A percentile compares a stretch with the other conserved stretches of the same genome.
Conservation (phyloP, 1,140 invertebrate species). For the Chrysopa pallens region DNA sequence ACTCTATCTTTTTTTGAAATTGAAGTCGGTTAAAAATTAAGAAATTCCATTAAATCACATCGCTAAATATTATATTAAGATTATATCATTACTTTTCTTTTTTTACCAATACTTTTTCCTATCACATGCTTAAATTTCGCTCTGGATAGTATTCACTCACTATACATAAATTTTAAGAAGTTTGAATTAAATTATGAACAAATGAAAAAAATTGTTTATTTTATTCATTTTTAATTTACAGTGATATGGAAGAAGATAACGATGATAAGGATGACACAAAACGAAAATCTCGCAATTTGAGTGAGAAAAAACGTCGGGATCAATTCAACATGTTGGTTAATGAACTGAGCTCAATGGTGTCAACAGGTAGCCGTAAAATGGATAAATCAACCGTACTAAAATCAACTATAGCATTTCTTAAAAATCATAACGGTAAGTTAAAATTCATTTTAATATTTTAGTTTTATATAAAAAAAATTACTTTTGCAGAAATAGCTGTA, state of each 20-base stretch:
- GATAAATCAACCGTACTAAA: slow-evolving; percentile 90
- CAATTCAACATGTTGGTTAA: slow-evolving; percentile 89
- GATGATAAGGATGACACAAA: slow-evolving; percentile 51
- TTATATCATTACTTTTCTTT: no score
- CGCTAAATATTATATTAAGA: no score
- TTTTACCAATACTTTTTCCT: no score
- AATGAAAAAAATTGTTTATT: not conserved
- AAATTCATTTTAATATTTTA: slow-evolving; percentile 2
- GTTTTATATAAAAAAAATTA: slow-evolving; percentile 3
- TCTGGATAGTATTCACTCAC: no score
- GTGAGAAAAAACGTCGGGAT: slow-evolving; percentile 86
- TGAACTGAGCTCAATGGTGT: slow-evolving; percentile 79
- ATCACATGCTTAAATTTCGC: no score
- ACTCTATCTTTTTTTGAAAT: no score
- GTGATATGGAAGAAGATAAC: slow-evolving; percentile 40
- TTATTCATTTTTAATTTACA: slow-evolving; percentile 10
- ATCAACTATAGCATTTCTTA: slow-evolving; percentile 83
- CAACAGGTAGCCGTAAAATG: slow-evolving; percentile 73
- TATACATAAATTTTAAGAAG: no score
- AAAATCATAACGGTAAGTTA: slow-evolving; percentile 73
- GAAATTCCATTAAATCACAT: no score
- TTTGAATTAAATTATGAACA: no score
- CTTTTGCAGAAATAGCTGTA: slow-evolving; percentile 56
- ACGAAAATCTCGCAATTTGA: slow-evolving; percentile 77
- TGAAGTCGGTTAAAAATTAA: no score